phyloP scores from a whole-genome alignment of 2,113 vertebrate genomes.

The Petaurus breviceps region DNA sequence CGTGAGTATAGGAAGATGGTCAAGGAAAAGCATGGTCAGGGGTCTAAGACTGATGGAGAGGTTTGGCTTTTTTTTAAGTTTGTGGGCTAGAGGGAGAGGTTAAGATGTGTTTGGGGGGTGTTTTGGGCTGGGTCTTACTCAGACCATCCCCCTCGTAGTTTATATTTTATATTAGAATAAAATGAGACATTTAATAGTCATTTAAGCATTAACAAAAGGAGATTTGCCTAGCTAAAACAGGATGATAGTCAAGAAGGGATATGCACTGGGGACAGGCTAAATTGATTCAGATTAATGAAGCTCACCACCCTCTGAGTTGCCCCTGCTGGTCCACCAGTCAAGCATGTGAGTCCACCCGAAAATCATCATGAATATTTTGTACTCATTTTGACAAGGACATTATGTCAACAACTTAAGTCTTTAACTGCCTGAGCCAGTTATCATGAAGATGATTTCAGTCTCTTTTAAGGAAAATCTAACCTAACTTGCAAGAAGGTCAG shows the following conservation, averaged over 20 bases:
- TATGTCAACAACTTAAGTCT: not conserved
- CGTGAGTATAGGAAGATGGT: not conserved
- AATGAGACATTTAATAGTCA: not conserved
- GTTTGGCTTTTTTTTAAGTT: not conserved
- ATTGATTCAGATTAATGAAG: not conserved
- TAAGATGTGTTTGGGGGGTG: not conserved
- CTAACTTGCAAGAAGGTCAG: not conserved
- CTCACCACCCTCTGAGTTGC: not conserved
- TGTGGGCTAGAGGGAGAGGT: not conserved
- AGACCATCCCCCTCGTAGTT: not conserved
- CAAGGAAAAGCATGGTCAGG: not conserved
- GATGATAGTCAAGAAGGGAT: not conserved
- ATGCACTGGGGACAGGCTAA: not conserved
- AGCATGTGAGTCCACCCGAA: not conserved
- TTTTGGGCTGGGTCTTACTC: not conserved
- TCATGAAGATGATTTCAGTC: not conserved
- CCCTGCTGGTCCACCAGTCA: not conserved
- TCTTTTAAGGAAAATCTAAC: not conserved
- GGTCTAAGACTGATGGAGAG: not conserved
- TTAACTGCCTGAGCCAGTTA: not conserved
- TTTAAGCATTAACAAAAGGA: not conserved
- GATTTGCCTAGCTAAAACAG: not conserved
- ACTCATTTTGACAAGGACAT: not conserved
- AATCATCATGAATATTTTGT: not conserved
- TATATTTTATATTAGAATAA: not conserved